Conservation (phyloP, 2,113 vertebrate genomes). For the Chiloscyllium plagiosum region DNA sequence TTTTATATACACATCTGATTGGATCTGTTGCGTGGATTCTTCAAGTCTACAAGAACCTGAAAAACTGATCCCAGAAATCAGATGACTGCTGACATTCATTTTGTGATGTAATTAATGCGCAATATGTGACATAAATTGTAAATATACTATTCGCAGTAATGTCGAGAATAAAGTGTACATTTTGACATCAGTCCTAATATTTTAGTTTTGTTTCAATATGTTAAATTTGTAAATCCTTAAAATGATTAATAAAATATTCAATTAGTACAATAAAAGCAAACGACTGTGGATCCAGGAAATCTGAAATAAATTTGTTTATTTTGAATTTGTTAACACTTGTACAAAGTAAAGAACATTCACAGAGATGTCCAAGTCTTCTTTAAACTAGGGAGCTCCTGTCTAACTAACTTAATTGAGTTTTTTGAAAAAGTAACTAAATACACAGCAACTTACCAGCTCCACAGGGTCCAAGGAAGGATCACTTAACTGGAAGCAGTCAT, state of each 20-base stretch:
- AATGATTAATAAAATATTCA: not conserved
- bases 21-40: not conserved
- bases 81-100: not conserved
- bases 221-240: not conserved
- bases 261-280: not conserved
- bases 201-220: not conserved
- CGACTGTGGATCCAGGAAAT: not conserved
- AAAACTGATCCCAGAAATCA: not conserved
- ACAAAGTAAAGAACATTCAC: not conserved
- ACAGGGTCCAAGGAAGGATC: no score
- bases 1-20: not conserved
- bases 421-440: no score
- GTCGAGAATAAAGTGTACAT: not conserved
- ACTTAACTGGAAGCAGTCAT: no score
- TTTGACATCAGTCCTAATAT: not conserved
- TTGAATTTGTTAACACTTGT: not conserved
- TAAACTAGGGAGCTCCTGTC: no score
- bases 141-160: not conserved
- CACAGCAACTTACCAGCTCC: no score
- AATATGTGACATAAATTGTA: not conserved
- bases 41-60: not conserved
- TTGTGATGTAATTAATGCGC: not conserved
- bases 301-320: not conserved
- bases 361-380: not conserved
- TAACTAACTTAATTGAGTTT: no score